Evolutionary conservation across 92 coral and sea anemone species (phyloP).

Genomic region (Actinostola sp.): DNA sequence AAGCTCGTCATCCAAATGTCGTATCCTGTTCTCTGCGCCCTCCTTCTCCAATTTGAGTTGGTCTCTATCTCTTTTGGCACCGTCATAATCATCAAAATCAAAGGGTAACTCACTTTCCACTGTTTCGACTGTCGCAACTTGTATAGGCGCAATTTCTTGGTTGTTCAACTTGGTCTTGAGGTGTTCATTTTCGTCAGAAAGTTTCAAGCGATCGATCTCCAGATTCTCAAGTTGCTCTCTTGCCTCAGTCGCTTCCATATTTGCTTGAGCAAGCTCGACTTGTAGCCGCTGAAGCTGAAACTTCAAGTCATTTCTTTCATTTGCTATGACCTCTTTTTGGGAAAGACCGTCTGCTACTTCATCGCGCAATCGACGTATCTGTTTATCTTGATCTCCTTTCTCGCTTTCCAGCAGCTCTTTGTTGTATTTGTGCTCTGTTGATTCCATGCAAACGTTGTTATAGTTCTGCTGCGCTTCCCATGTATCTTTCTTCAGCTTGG

Average conservation of each 20-base stretch:
- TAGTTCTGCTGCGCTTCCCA: conserved; percentile 79
- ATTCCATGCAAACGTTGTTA: conserved; percentile 54
- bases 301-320: conserved; percentile 72
- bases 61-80: conserved; percentile 76
- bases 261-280: conserved; percentile 58
- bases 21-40: conserved; percentile 52
- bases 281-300: conserved; percentile 66
- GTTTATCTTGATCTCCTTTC: conserved; percentile 65
- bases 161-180: conserved; percentile 59
- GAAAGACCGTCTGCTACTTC: conserved; percentile 59
- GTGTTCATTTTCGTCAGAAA: conserved; percentile 59
- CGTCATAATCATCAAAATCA: conserved; percentile 81
- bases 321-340: conserved; percentile 61
- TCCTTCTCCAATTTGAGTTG: conserved; percentile 62
- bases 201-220: conserved; percentile 53
- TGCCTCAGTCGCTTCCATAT: conserved; percentile 69
- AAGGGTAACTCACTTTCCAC: conserved; percentile 70
- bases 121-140: conserved; percentile 65
- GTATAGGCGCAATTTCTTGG: conserved; percentile 51
- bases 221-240: conserved; percentile 71
- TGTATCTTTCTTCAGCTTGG: conserved; percentile 68
- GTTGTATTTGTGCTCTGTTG: conserved; percentile 49
- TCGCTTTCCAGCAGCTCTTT: conserved; percentile 65
- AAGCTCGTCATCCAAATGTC: conserved; percentile 55
- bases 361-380: conserved; percentile 65